Conservation (phyloP, 1,140 invertebrate species). For the Drosophila ananassae region DNA sequence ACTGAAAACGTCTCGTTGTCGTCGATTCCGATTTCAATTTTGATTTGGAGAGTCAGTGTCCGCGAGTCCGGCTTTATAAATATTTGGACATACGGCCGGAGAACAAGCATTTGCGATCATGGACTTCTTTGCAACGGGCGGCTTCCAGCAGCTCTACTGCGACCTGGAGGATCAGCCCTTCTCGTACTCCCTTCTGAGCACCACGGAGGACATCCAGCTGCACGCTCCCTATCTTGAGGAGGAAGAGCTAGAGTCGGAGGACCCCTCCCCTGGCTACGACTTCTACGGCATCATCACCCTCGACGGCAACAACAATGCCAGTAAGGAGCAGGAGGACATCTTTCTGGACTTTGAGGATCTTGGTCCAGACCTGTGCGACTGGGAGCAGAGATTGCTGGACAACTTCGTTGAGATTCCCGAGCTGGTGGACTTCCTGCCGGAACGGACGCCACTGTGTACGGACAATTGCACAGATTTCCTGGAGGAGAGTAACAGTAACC, state of each 20-base stretch:
- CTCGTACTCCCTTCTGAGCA: slow-evolving; percentile 8
- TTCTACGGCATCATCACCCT: slow-evolving; percentile 70
- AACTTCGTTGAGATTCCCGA: slow-evolving; percentile 79
- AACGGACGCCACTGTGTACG: slow-evolving; percentile 84
- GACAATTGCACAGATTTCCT: slow-evolving; percentile 84
- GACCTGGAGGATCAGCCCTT: slow-evolving; percentile 60
- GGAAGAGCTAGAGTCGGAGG: not conserved
- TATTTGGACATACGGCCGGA: slow-evolving; percentile 60
- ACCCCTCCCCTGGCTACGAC: slow-evolving; percentile 6
- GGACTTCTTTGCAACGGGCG: slow-evolving; percentile 82
- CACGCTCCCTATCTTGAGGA: not conserved
- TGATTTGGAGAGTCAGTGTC: too few relatives aligned
- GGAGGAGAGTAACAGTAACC: slow-evolving; percentile 79
- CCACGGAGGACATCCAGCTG: not conserved
- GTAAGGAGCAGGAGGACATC: slow-evolving; percentile 9
- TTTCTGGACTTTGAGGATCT: slow-evolving; percentile 51
- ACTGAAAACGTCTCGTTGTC: not conserved
- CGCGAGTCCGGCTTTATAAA: slow-evolving; percentile 48
- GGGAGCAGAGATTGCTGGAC: slow-evolving; percentile 75
- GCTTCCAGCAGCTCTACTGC: slow-evolving; percentile 77
- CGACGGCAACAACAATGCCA: slow-evolving; percentile 46
- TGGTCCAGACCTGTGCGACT: slow-evolving; percentile 64
- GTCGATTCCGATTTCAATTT: not conserved
- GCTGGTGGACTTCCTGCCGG: slow-evolving; percentile 80
- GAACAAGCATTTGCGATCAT: slow-evolving; percentile 55